A percentile compares a stretch with the other conserved stretches of the same genome.
Conservation (phyloP, 2,888 invertebrate genomes). For the Gerris lacustris region DNA sequence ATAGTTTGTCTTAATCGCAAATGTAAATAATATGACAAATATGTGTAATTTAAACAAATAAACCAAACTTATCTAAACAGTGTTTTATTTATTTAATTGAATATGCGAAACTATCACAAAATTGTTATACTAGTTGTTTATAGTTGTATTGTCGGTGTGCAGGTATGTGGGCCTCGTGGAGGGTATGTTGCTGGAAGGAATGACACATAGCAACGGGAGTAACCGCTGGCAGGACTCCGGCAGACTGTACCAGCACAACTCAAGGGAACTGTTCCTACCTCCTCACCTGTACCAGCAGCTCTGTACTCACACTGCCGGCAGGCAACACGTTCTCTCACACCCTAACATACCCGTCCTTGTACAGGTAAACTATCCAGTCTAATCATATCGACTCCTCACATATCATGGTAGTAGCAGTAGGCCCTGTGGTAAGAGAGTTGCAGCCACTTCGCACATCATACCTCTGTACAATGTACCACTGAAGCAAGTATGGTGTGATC, state of each 20-base stretch:
- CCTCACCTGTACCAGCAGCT: conserved; percentile 80
- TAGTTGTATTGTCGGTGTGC: background rate
- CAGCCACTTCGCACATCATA: too few species aligned
- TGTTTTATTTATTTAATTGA: background rate
- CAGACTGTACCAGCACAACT: conserved; percentile 25
- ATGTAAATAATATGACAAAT: too few species aligned
- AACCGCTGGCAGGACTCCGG: background rate
- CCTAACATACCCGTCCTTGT: conserved; percentile 41
- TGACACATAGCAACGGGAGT: background rate
- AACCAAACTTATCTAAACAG: background rate
- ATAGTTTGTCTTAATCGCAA: too few species aligned
- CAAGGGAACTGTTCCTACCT: conserved; percentile 42
- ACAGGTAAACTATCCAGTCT: conserved; percentile 33
- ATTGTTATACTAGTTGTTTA: background rate
- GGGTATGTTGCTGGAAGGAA: conserved; percentile 58
- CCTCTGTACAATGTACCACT: too few species aligned
- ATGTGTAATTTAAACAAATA: too few species aligned
- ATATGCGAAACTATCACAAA: background rate
- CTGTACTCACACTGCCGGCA: conserved; percentile 52
- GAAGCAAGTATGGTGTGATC: too few species aligned
- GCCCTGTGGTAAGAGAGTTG: too few species aligned
- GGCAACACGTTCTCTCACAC: conserved; percentile 44
- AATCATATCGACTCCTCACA: background rate
- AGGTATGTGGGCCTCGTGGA: conserved; percentile 83
- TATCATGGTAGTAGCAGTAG: too few species aligned